Base-by-base conservation (phyloP, 2,113 vertebrate genomes). In the Neomonachus schauinslandi region DNA sequence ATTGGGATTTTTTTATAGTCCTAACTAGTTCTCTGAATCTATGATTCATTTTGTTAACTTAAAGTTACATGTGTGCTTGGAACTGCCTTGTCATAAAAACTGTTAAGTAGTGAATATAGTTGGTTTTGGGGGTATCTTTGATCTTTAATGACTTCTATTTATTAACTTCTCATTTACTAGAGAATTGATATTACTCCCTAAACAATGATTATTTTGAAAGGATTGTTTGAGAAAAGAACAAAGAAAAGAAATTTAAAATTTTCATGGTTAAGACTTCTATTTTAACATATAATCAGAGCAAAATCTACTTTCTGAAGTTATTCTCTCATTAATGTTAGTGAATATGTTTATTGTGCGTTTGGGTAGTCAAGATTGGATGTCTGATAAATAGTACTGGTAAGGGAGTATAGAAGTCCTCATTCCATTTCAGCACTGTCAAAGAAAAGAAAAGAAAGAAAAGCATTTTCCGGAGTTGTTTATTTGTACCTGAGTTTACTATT, bases 81-180 rank as follows among this genome's bases (percentile, higher is more conserved):
- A 55, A 83, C 59, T 88, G 7, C 65, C 24, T 71, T 49, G 0
- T 92, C 93, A 55, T 87, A 31, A 87, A 88, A 95, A 36, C 53
- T 85, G n/a, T 97, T n/a, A 90, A 55, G 21, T 92, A 77, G 84
- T 39, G 15, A 39, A 59, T 91, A 39, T 80, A 18, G n/a, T 97
- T 96, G 21, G 42, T 90, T 89, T 71, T 65, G 22, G 36, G 26
- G 31, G 76, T 5, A 71, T 84, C 19, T 96, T 87, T 88, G 31
- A 33, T 92, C 46, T 74, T 81, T 92, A 49, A 77, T 87, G 71
- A n/a, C 36, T 94, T 82, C 15, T 46, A 36, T 85, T 95, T 94
- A 63, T 92, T 97, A 97, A 18, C 39, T 95, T 93, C 81, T 81
- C 42, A 77, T 86, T 91, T 90, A 51, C 36, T 81, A 33, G 39